These are phyloP conservation scores for Nemotelus nigrinus DNA, from an alignment of 2,888 invertebrate species.

Conservation along the genomic window DNA sequence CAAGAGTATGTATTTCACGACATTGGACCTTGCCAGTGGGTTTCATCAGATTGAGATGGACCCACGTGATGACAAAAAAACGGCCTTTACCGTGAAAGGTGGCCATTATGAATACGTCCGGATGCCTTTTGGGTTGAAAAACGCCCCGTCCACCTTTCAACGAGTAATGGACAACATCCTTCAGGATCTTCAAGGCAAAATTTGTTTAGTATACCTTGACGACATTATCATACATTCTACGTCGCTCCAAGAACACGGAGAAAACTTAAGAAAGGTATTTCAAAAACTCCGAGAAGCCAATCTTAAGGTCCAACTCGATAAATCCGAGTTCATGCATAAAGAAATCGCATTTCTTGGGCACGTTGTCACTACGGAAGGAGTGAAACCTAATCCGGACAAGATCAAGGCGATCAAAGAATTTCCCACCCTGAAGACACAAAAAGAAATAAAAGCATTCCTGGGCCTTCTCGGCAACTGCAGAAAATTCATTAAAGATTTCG, in stretches of 20 bases:
- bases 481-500: too few relatives aligned
- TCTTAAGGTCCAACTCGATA: constrained; percentile 34
- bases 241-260: constrained; percentile 13
- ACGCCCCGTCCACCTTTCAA: constrained; percentile 49
- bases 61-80: constrained; percentile 54
- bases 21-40: constrained; percentile 51
- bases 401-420: too few relatives aligned
- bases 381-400: too few relatives aligned
- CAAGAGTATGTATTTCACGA: constrained; percentile 55
- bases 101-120: too few relatives aligned
- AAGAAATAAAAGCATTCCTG: too few relatives aligned
- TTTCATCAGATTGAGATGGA: constrained; percentile 58
- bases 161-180: constrained; percentile 46
- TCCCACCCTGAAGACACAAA: too few relatives aligned
- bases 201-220: too few relatives aligned
- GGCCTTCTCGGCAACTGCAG: too few relatives aligned
- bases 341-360: constrained; percentile 40
- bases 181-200: constrained; percentile 41
- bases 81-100: constrained; percentile 52
- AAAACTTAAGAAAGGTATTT: constrained; percentile 8
- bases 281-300: too few relatives aligned
- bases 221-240: constrained; percentile 22
- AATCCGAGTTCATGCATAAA: constrained; percentile 43
- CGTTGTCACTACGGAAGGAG: background rate
- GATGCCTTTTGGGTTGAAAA: constrained; percentile 49